phyloP scores from a whole-genome alignment of 2,113 vertebrate species.

The Salvelinus alpinus region DNA sequence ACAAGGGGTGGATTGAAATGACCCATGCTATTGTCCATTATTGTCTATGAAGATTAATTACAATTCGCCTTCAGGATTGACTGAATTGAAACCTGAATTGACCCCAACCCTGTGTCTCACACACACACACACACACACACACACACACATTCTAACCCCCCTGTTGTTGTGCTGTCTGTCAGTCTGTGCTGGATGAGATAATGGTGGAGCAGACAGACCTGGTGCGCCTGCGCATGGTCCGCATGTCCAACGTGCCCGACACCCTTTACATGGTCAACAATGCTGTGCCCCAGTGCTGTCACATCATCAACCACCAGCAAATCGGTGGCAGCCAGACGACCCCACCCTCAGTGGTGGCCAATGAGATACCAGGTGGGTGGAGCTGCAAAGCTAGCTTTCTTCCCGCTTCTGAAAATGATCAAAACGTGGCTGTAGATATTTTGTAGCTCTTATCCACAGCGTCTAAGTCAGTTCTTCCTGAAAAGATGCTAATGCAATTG shows the following conservation, averaged over 20 bases:
- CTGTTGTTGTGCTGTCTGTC: conserved; percentile 16
- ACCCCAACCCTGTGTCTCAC: background rate
- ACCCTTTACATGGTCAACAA: conserved; percentile 89
- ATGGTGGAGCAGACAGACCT: conserved; percentile 90
- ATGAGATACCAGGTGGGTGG: conserved; percentile 86
- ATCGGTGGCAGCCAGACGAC: conserved; percentile 77
- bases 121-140: background rate
- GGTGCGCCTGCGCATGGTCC: conserved; percentile 85
- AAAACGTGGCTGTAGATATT: background rate
- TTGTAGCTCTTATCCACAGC: no score
- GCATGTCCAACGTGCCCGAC: conserved; percentile 90
- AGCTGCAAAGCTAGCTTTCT: background rate
- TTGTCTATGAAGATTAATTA: background rate
- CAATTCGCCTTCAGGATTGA: background rate
- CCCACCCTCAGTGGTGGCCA: conserved; percentile 88
- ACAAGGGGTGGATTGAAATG: background rate
- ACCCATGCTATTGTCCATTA: background rate
- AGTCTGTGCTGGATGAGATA: conserved; percentile 88
- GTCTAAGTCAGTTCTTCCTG: no score
- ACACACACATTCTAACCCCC: background rate
- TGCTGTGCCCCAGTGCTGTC: conserved; percentile 86
- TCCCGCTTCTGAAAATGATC: background rate
- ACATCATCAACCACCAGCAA: conserved; percentile 86
- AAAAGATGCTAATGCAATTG: no score
- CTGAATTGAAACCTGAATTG: no score